Evolutionary conservation across 2,888 invertebrate genomes (phyloP), one percentile per base, ranked within the genome.

Genomic region (Nomada flava): DNA sequence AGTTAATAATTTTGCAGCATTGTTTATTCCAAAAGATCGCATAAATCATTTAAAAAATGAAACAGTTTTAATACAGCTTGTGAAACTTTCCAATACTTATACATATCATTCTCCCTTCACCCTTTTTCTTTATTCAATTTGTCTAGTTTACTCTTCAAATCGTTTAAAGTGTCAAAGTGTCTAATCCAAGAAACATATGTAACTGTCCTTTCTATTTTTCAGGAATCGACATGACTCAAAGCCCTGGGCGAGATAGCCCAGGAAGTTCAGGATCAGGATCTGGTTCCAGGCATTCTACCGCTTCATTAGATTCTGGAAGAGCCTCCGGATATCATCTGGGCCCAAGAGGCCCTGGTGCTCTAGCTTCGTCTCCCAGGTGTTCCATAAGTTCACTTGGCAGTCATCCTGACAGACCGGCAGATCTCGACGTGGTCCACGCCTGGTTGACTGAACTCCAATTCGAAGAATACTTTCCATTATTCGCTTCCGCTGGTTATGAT

Each of bases 401-500:
- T 79, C 93, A 94, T 88, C 93, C 93, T 55, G 93, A 94, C 85
- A 88, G 93, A 85, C 94, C 93, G 23, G 91, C 91, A 26, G 99
- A 99, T 94, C 96, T 97, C 91, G 99, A 99, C 94, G 97, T 99
- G 86, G 96, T 99, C 91, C 98, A 97, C 94, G 97, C 97, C 82
- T 99, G 99, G 98, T 95, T 99, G 92, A 96, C 98, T 79, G 98
- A 98, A 92, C 95, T 99, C 59, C 97, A 97, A 92, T 98, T 98
- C 95, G 98, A 98, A 92, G 98, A 99, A 93, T 99, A 99, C 94
- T 98, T 98, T 87, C 96, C 97, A 65, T 95, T 98, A 78, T 99
- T 99, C 94, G 96, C 98, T 84, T 96, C 97, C 59, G 98, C 99
- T 18, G 99, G 99, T 53, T 99, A 99, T 94, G 99, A 99, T 95